These are phyloP conservation scores for Poeciliopsis prolifica DNA, from an alignment of 2,113 vertebrate species.

Conservation along the genomic window DNA sequence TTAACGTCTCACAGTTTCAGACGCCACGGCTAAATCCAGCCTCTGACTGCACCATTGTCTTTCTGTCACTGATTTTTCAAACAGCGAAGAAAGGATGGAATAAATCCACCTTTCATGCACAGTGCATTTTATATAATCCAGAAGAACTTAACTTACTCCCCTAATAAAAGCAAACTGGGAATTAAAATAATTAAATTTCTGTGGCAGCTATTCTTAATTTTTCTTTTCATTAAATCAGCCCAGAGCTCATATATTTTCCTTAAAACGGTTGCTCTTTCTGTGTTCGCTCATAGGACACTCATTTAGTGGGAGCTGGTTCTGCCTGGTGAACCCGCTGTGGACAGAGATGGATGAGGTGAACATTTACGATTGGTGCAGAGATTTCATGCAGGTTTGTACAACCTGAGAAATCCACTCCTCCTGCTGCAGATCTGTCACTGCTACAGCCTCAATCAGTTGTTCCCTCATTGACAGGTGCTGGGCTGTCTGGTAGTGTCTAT, in stretches of 20 bases:
- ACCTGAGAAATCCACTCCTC: constrained; percentile 53
- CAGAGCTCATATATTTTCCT: background rate
- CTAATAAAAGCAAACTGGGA: background rate
- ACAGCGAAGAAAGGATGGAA: background rate
- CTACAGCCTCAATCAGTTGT: constrained; percentile 26
- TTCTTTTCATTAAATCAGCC: background rate
- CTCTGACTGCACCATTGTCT: constrained; percentile 22
- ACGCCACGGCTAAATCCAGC: constrained; percentile 59
- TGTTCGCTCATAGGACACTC: constrained; percentile 12
- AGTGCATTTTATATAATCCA: constrained; percentile 1
- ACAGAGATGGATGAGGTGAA: constrained; percentile 43
- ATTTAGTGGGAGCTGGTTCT: background rate
- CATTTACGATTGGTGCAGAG: constrained; percentile 17
- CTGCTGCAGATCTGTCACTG: constrained; percentile 44
- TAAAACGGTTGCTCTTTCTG: background rate
- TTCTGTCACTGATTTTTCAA: constrained; percentile 15
- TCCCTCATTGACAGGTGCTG: constrained; percentile 14
- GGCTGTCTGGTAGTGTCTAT: background rate
- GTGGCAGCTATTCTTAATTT: background rate
- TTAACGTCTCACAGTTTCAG: constrained; percentile 53
- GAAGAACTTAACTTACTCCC: background rate
- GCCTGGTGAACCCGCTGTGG: constrained; percentile 15
- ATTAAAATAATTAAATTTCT: background rate
- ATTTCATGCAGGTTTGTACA: constrained; percentile 48
- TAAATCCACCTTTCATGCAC: background rate